Conservation (phyloP, 2,797 vertebrate genomes). For the Manis pentadactyla region DNA sequence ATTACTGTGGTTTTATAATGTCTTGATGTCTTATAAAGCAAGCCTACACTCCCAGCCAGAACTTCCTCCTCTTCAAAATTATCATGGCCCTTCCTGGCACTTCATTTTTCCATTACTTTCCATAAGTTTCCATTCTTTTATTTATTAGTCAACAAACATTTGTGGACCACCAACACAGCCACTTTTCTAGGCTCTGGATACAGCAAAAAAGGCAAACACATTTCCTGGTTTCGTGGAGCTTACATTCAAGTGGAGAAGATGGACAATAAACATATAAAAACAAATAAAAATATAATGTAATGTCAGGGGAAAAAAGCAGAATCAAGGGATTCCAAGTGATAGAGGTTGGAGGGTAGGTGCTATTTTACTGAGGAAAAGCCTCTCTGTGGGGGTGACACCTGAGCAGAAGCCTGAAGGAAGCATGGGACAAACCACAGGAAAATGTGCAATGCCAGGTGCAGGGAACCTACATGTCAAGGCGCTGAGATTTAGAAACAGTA, state of each 20-base stretch:
- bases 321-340: not conserved
- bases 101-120: not conserved
- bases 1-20: too few species aligned
- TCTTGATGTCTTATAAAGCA: not conserved
- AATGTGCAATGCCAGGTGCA: too few species aligned
- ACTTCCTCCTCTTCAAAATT: not conserved
- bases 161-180: too few species aligned
- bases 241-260: not conserved
- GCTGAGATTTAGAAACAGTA: not conserved
- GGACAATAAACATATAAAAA: not conserved
- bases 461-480: too few species aligned
- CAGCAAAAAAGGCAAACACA: too few species aligned
- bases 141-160: not conserved
- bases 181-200: not conserved
- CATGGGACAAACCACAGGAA: not conserved
- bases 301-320: not conserved
- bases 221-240: not conserved
- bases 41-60: not conserved
- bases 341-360: not conserved
- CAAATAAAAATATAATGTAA: not conserved
- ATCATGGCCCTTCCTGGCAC: not conserved
- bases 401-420: not conserved
- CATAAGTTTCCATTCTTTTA: not conserved
- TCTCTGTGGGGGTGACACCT: not conserved
- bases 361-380: not conserved